These are phyloP conservation scores for Lepisosteus osseus DNA, from an alignment of 2,113 vertebrate genomes.

Conservation along the genomic window DNA sequence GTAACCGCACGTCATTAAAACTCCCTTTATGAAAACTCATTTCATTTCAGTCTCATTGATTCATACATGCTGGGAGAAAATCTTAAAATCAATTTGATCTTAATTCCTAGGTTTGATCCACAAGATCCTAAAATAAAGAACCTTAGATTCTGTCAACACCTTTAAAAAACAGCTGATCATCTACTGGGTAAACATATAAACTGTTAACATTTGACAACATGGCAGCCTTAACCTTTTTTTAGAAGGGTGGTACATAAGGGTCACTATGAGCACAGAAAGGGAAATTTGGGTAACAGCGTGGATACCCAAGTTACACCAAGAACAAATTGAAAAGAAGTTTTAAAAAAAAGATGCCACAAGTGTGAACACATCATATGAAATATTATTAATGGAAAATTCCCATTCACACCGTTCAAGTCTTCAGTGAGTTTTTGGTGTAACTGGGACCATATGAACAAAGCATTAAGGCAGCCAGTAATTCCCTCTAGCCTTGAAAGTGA, in stretches of 20 bases:
- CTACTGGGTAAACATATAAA: not conserved
- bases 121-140: not conserved
- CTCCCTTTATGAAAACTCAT: no score
- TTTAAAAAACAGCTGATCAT: conserved; percentile 2
- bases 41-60: no score
- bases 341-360: conserved; percentile 2
- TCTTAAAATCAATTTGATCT: no score
- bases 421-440: conserved; percentile 13
- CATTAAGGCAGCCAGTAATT: conserved; percentile 19
- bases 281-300: not conserved
- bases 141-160: conserved; percentile 1
- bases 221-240: not conserved
- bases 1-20: no score
- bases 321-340: not conserved
- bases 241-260: not conserved
- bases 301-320: not conserved
- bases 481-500: not conserved
- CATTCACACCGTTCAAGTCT: not conserved
- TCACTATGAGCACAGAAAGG: not conserved
- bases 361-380: not conserved
- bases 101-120: no score
- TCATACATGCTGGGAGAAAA: no score
- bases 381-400: not conserved
- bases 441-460: not conserved
- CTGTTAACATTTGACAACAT: not conserved